Evolutionary conservation across 2,113 vertebrate species (phyloP).

Genomic region (Phaethornis superciliosus): DNA sequence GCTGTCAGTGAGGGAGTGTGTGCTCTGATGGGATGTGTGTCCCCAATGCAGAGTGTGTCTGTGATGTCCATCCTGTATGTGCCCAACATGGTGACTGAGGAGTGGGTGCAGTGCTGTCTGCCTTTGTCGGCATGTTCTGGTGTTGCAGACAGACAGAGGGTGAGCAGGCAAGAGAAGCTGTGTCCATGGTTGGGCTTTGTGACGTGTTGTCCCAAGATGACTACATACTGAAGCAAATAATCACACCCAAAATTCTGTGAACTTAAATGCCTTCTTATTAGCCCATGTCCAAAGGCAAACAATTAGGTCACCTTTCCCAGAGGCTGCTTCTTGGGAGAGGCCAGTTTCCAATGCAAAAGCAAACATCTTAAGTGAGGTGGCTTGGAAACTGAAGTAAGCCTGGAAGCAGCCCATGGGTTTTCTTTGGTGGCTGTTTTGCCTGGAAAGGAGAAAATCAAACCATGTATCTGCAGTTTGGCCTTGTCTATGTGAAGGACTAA

Average conservation of each 20-base stretch:
- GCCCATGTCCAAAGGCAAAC: fast-evolving
- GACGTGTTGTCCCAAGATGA: fast-evolving
- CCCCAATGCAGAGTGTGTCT: neutral
- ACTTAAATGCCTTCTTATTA: neutral
- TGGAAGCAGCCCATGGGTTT: neutral
- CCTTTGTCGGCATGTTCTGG: fast-evolving
- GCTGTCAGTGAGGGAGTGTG: neutral
- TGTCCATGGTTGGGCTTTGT: neutral
- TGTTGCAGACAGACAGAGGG: neutral
- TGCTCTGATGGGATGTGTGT: neutral
- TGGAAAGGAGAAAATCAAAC: neutral
- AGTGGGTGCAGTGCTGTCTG: neutral
- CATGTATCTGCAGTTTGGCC: neutral
- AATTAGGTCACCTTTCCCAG: neutral
- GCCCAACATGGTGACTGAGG: fast-evolving
- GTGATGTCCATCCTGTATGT: neutral
- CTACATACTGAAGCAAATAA: neutral
- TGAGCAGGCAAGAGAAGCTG: neutral
- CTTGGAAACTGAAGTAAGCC: neutral
- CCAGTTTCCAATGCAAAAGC: neutral
- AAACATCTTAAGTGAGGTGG: neutral
- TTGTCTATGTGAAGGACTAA: neutral
- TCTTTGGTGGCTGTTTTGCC: neutral
- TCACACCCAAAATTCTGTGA: neutral
- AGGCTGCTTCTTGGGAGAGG: neutral